Evolutionary conservation across 1,140 invertebrate genomes (phyloP), one percentile per base, ranked within the genome.

Genomic region (Drosophila pseudoobscura): DNA sequence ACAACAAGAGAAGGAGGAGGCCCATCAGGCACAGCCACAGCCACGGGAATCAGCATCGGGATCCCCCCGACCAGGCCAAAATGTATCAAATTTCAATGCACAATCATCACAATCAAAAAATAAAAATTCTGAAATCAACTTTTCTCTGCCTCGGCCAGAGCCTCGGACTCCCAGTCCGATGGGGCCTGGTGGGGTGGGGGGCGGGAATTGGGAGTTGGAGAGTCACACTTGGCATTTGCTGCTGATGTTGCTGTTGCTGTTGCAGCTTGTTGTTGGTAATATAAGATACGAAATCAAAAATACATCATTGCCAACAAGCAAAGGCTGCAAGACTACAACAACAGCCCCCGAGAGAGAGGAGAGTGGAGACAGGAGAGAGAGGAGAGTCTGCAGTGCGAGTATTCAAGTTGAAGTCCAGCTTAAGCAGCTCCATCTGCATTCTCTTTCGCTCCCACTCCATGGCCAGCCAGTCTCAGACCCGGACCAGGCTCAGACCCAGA

Each of bases 201-300:
- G 17, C n/a, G 31, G 58, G 49, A 24, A 57, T 11, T 44, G 24
- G 22, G 41, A 80, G 35, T 46, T 54, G 51, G 41, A 58, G 57
- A 77, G 75, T 78, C 76, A 80, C 66, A 80, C 77, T 80, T 80
- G 78, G 72, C 53, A 80, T 80, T 80, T 61, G 63, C 51, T 51
- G 63, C 13, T 62, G 66, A 35, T 70, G 47, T 61, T 70, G 56
- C 11, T 60, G 59, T 60, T 75, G 64, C 41, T 69, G 70, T 35
- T 55, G 53, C 62, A 45, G 72, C 66, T 73, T 85, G 82, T 80
- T 88, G 83, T 88, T 88, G 84, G 83, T 88, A 88, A 88, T 88
- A 88, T 88, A 88, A 88, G 83, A 88, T 88, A 88, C 84, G 84
- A 88, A 88, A 88, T 88, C 83, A 88, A 88, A 88, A 88, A 88